phyloP scores from a whole-genome alignment of 1,140 invertebrate species.

The Bombus haemorrhoidalis region DNA sequence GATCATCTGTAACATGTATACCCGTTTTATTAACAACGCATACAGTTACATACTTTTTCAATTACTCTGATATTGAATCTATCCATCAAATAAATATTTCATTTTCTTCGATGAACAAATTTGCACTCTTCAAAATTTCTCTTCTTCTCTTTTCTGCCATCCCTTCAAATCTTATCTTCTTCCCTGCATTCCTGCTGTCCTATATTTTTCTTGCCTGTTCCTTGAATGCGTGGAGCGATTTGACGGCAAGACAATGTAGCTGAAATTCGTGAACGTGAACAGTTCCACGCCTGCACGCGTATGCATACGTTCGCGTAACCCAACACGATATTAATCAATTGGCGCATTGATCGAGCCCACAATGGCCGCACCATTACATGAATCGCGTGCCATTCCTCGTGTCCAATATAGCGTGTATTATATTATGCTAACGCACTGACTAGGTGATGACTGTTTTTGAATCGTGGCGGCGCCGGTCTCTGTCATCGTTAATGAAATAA shows the following conservation, averaged over 20 bases:
- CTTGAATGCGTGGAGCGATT: neutral
- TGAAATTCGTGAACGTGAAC: constrained; percentile 41
- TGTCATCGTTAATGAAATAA: constrained; percentile 64
- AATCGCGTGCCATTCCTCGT: constrained; percentile 31
- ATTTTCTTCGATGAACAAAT: neutral
- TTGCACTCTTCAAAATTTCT: neutral
- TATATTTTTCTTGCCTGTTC: too few relatives aligned
- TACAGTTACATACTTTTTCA: neutral
- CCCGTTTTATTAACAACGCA: neutral
- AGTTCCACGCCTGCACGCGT: neutral
- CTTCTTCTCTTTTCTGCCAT: neutral
- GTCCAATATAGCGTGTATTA: constrained; percentile 56
- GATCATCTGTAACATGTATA: neutral
- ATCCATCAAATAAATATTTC: neutral
- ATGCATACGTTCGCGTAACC: constrained; percentile 52
- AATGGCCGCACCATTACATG: constrained; percentile 64
- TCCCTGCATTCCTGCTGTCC: accelerated
- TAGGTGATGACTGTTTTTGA: constrained; percentile 63
- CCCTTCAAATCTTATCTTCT: neutral
- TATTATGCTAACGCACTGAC: constrained; percentile 40
- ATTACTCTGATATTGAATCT: neutral
- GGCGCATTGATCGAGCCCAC: constrained; percentile 70
- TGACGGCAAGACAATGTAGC: neutral
- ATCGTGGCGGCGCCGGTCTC: constrained; percentile 9
- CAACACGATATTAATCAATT: constrained; percentile 72